These are phyloP conservation scores for Adoxophyes honmai DNA, from an alignment of 1,140 invertebrate genomes.

Conservation along the genomic window DNA sequence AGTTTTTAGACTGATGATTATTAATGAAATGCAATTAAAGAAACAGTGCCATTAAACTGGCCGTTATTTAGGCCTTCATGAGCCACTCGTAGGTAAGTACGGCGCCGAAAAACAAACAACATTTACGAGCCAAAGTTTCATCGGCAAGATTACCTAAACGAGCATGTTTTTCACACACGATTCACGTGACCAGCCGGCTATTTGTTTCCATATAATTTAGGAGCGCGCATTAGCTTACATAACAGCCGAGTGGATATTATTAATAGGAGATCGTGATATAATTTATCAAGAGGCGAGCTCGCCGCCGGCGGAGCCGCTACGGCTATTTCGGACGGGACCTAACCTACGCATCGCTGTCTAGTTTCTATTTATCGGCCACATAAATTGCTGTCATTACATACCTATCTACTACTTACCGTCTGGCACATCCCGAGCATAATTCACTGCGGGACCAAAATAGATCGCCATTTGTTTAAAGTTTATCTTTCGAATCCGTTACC, in stretches of 20 bases:
- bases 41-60: too few relatives aligned
- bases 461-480: constrained; percentile 17
- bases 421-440: constrained; percentile 23
- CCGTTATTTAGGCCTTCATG: too few relatives aligned
- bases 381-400: constrained; percentile 43
- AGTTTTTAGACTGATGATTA: too few relatives aligned
- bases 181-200: neutral
- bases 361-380: constrained; percentile 47
- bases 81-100: too few relatives aligned
- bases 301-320: neutral
- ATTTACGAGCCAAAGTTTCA: too few relatives aligned
- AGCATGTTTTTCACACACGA: neutral
- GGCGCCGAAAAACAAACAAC: too few relatives aligned
- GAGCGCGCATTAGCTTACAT: neutral
- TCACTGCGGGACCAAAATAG: constrained; percentile 23
- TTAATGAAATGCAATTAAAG: too few relatives aligned
- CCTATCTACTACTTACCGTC: constrained; percentile 32
- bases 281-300: constrained; percentile 1
- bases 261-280: constrained; percentile 12
- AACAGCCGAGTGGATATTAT: constrained; percentile 4
- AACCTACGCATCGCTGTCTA: constrained; percentile 46
- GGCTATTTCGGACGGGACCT: constrained; percentile 40
- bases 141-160: too few relatives aligned
- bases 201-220: constrained; percentile 10
- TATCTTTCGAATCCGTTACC: neutral